These are phyloP conservation scores for Chunga burmeisteri DNA, from an alignment of 2,113 vertebrate genomes.

Conservation along the genomic window DNA sequence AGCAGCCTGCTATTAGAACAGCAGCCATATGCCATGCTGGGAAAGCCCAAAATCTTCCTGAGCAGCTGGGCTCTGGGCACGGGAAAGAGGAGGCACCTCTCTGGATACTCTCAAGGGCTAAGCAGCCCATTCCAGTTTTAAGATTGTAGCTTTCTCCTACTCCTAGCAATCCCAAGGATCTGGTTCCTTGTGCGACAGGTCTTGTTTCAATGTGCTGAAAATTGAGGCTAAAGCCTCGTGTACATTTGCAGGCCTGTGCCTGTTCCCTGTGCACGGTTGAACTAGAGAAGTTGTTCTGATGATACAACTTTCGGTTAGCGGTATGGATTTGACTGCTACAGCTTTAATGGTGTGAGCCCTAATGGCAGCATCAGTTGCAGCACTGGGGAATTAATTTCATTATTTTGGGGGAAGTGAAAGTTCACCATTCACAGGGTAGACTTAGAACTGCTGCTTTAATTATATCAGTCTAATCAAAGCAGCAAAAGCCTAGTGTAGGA, in stretches of 20 bases:
- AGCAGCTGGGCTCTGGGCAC: not conserved
- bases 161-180: not conserved
- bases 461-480: not conserved
- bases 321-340: not conserved
- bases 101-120: not conserved
- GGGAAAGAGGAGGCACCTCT: not conserved
- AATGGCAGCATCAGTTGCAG: not conserved
- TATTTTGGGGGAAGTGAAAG: not conserved
- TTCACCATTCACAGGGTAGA: not conserved
- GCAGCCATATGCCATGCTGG: not conserved
- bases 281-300: not conserved
- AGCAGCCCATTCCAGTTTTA: not conserved
- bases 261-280: not conserved
- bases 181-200: not conserved
- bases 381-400: not conserved
- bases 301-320: not conserved
- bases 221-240: not conserved
- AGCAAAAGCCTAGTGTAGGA: not conserved
- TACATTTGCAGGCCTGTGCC: not conserved
- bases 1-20: not conserved
- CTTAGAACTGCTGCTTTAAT: not conserved
- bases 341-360: not conserved
- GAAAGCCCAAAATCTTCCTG: not conserved
- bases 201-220: not conserved
- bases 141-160: not conserved